Base-by-base conservation (phyloP, 2,797 vertebrate species). In the Benthosema pterotum region DNA sequence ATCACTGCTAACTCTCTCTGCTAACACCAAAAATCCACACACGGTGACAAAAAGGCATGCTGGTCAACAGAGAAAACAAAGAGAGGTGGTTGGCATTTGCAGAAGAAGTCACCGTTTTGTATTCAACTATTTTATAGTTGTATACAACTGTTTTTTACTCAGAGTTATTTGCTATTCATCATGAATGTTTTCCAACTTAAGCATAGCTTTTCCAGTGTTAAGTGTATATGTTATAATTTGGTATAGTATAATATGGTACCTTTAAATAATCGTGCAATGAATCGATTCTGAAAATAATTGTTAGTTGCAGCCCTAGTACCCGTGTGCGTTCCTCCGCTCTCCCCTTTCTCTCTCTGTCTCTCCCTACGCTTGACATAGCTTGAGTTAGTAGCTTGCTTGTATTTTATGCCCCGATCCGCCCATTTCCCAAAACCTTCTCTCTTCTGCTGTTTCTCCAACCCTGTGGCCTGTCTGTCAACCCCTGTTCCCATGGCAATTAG, bases 401-500 rank as follows among this genome's bases (percentile, higher is more conserved):
- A 61, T 65, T 74, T 67, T 38, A 72, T 63, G 47, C 65, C 77
- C 69, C 59, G 18, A 65, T 61, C 52, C 63, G 9, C 11, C 42
- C 67, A 60, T 72, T 73, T 46, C 65, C 68, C 55, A 32, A 80
- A n/a, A n/a, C n/a, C n/a, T n/a, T n/a, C 77, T 0, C 63, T 67
- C 63, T 66, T 50, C 74, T 58, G 63, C 53, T 50, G 62, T 71
- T 77, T 52, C 82, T 77, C 67, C 78, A 79, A 69, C 68, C 71
- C 67, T 1, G 50, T 78, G 83, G 77, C 77, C 79, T 42, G 78
- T 80, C 82, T 77, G 60, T 81, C 65, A 77, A 83, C 80, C 68
- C 74, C 19, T 25, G 85, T 80, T 86, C 70, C 82, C 77, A 83
- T 83, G 75, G 80, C 74, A 72, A 76, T 83, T 78, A 85, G 74